Evolutionary conservation across 2,797 vertebrate species (phyloP).

Genomic region (Pseudochirops cupreus): DNA sequence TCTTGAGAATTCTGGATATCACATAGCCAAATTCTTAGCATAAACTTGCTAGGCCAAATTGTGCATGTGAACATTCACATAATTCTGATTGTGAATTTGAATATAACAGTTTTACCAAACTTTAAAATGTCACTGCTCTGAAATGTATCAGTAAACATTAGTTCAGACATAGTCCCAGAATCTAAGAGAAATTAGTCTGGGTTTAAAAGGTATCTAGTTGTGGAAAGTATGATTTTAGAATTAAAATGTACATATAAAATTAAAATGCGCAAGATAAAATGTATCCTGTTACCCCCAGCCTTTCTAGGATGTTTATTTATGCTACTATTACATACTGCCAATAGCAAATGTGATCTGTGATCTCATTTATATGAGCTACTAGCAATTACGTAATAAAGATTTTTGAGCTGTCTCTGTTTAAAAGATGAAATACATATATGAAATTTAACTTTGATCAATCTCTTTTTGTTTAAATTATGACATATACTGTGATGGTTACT

Average conservation of each 20-base stretch:
- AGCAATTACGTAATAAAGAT: constrained; percentile 23
- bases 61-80: neutral
- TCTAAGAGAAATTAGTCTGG: neutral
- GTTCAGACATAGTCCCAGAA: neutral
- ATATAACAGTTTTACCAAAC: constrained; percentile 19
- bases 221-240: constrained; percentile 48
- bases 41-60: constrained; percentile 7
- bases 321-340: neutral
- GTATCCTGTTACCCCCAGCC: neutral
- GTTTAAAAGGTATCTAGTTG: constrained; percentile 19
- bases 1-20: constrained; percentile 2
- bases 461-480: constrained; percentile 19
- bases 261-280: neutral
- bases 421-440: neutral
- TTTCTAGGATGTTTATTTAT: neutral
- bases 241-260: constrained; percentile 4
- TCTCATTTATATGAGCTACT: neutral
- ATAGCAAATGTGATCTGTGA: neutral
- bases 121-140: constrained; percentile 20
- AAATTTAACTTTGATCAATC: constrained; percentile 37
- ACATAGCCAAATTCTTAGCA: neutral
- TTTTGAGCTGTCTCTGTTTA: neutral
- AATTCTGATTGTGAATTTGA: constrained; percentile 16
- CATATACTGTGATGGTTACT: neutral
- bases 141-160: neutral